These are phyloP conservation scores for Neoscelio sp. DNA, from an alignment of 2,888 invertebrate genomes.

Conservation along the genomic window DNA sequence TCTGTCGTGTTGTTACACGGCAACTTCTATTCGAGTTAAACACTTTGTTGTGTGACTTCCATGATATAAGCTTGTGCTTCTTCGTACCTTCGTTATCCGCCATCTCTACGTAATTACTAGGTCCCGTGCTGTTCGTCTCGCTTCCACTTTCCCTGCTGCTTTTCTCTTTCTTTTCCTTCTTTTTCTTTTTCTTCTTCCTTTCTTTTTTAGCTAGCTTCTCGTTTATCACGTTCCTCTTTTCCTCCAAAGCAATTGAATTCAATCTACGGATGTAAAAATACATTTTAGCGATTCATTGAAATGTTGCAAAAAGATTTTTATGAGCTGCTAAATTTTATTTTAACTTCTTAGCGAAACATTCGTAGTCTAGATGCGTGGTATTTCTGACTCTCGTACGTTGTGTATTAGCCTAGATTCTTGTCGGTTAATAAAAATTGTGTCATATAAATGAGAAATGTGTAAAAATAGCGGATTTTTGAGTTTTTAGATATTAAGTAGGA, in stretches of 20 bases:
- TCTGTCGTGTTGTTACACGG: no score
- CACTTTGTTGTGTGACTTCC: no score
- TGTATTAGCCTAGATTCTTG: conserved; percentile 17
- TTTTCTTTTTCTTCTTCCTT: conserved; percentile 89
- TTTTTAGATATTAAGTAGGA: conserved; percentile 1
- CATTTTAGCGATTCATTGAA: no score
- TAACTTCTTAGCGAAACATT: conserved; percentile 3
- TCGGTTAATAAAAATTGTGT: conserved; percentile 17
- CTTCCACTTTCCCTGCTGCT: conserved; percentile 77
- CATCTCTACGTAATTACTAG: conserved; percentile 78
- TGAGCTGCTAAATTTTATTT: no score
- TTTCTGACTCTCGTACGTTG: conserved; percentile 1
- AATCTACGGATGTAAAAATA: conserved; percentile 80
- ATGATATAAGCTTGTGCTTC: conserved; percentile 10
- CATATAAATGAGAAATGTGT: conserved; percentile 2
- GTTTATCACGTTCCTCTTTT: conserved; percentile 87
- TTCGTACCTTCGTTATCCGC: conserved; percentile 78
- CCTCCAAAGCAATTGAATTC: conserved; percentile 87
- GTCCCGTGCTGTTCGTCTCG: conserved; percentile 76
- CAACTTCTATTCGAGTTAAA: no score
- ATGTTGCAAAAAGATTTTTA: no score
- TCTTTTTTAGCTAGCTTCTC: conserved; percentile 90
- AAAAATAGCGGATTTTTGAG: conserved; percentile 3
- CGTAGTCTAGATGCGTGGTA: conserved; percentile 14
- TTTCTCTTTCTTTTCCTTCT: conserved; percentile 85